Evolutionary conservation across 92 coral and sea anemone species (phyloP).

Genomic region (Siderastrea siderea): DNA sequence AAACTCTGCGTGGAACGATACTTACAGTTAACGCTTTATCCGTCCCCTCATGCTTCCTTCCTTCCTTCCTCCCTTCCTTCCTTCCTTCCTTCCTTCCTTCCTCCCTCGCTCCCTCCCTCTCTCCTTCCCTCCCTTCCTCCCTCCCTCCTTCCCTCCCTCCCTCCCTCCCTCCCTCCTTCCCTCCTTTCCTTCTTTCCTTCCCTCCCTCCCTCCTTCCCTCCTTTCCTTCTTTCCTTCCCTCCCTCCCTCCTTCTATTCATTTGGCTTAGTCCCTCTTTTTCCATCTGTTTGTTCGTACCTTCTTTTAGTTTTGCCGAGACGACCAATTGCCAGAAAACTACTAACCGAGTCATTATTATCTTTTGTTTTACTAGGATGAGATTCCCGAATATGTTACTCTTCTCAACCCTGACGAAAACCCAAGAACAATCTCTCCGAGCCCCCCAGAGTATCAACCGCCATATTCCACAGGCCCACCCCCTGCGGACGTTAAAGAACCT

Average conservation of each 20-base stretch:
- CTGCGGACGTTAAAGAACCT: constrained; percentile 21
- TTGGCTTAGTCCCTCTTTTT: not conserved
- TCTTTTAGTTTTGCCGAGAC: not conserved
- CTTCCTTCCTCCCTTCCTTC: too few species aligned
- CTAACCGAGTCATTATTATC: not conserved
- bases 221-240: not conserved
- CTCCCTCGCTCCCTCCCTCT: too few species aligned
- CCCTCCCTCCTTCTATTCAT: not conserved
- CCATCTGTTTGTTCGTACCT: not conserved
- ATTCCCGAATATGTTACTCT: constrained; percentile 21
- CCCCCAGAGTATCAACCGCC: constrained; percentile 41
- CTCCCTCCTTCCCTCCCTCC: too few species aligned
- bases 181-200: too few species aligned
- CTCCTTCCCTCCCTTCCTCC: too few species aligned
- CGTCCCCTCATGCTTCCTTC: too few species aligned
- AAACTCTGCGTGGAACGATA: too few species aligned
- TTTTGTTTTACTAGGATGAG: not conserved
- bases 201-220: too few species aligned
- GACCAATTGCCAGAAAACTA: not conserved
- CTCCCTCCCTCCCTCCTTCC: too few species aligned
- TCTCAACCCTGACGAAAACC: constrained; percentile 3
- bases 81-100: too few species aligned
- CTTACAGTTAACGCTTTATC: too few species aligned
- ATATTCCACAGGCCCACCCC: constrained; percentile 60
- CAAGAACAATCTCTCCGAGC: not conserved